Evolutionary conservation across 1,140 invertebrate species (phyloP).

Genomic region (Littorina saxatilis): DNA sequence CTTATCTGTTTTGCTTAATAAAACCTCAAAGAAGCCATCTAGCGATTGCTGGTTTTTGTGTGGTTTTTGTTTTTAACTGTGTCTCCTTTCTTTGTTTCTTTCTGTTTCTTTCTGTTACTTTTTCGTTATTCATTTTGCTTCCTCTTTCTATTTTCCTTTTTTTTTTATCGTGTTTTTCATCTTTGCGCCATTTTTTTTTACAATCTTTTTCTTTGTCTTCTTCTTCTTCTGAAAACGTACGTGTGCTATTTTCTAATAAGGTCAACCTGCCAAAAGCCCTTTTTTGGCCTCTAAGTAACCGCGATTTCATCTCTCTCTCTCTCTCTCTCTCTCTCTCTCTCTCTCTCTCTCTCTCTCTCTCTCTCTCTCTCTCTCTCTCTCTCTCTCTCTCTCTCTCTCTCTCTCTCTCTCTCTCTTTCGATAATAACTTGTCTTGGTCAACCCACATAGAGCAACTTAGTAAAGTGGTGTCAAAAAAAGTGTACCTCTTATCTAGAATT

Average conservation of each 20-base stretch:
- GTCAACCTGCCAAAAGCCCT: no score
- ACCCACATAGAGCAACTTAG: no score
- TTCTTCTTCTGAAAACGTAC: not conserved
- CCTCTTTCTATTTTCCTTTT: not conserved
- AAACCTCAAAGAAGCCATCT: no score
- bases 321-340: not conserved
- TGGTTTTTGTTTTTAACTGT: not conserved
- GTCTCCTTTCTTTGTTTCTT: not conserved
- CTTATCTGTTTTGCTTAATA: no score
- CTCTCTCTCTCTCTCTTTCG: not conserved
- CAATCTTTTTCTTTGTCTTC: not conserved
- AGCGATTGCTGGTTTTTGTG: not conserved
- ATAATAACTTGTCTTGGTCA: no score
- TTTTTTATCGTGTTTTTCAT: not conserved
- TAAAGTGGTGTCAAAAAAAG: no score
- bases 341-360: conserved; percentile 6
- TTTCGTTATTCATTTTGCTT: not conserved
- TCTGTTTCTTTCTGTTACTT: not conserved
- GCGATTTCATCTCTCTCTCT: not conserved
- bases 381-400: not conserved
- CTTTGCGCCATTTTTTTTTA: not conserved
- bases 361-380: conserved; percentile 17
- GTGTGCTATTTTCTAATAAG: no score
- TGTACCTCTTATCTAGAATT: no score
- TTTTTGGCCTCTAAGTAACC: no score